Conservation (phyloP, 92 coral and sea anemone genomes). For the Palythoa grandis region DNA sequence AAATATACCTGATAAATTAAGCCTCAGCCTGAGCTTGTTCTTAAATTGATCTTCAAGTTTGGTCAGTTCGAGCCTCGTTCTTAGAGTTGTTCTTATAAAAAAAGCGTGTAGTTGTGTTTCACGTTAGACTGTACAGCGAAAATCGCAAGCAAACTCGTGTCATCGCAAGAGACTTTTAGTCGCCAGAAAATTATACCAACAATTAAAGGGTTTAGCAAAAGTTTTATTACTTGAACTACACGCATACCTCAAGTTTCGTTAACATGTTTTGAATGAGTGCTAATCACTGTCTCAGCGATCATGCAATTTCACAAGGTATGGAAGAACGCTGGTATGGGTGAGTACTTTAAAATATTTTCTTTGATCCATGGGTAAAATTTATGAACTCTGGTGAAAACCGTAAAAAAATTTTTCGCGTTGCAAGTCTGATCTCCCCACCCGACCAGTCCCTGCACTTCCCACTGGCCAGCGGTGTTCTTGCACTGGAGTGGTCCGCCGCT, state of each 20-base stretch:
- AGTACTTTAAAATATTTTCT: neutral
- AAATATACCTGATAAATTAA: too few relatives aligned
- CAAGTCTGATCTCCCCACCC: slow-evolving; percentile 57
- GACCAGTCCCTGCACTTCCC: slow-evolving; percentile 57
- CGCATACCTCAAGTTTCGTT: neutral
- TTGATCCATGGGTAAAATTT: slow-evolving; percentile 39
- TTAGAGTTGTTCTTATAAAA: too few relatives aligned
- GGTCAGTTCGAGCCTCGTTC: too few relatives aligned
- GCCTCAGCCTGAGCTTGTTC: too few relatives aligned
- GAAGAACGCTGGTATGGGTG: neutral
- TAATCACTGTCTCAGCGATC: neutral
- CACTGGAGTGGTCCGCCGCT: slow-evolving; percentile 63
- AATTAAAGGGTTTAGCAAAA: too few relatives aligned
- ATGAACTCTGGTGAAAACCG: slow-evolving; percentile 46
- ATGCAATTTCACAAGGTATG: neutral
- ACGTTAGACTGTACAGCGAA: too few relatives aligned
- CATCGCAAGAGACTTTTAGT: too few relatives aligned
- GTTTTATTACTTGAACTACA: neutral
- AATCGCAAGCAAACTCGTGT: too few relatives aligned
- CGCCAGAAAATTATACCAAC: too few relatives aligned
- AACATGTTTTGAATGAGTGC: too few relatives aligned
- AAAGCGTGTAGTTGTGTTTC: too few relatives aligned
- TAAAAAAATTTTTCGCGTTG: slow-evolving; percentile 28
- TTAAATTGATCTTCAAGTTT: too few relatives aligned
- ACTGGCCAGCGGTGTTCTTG: slow-evolving; percentile 58